A percentile compares a stretch with the other conserved stretches of the same genome.
These are phyloP conservation scores for Corythucha ciliata DNA, from an alignment of 2,888 invertebrate species.

Conservation along the genomic window DNA sequence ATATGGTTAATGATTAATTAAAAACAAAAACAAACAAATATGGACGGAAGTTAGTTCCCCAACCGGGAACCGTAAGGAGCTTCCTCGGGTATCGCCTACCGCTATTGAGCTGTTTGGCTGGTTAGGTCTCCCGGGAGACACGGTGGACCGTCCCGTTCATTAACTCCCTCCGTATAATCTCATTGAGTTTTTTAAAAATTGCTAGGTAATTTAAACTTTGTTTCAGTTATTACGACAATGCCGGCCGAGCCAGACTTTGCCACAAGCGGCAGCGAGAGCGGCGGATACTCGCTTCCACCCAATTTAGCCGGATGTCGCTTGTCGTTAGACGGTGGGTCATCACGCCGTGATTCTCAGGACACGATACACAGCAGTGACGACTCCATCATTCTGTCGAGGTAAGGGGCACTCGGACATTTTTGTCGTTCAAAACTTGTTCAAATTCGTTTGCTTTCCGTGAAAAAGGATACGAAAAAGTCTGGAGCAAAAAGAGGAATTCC, in stretches of 20 bases:
- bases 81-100: too few relatives aligned
- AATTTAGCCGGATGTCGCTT: slow-evolving; percentile 30
- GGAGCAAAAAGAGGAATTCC: slow-evolving; percentile 83
- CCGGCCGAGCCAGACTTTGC: slow-evolving; percentile 19
- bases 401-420: neutral
- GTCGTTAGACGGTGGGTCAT: slow-evolving; percentile 59
- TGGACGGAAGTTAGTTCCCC: too few relatives aligned
- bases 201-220: too few relatives aligned
- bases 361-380: slow-evolving; percentile 45
- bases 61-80: too few relatives aligned
- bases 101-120: too few relatives aligned
- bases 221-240: too few relatives aligned
- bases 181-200: too few relatives aligned
- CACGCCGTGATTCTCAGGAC: slow-evolving; percentile 52
- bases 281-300: slow-evolving; percentile 21
- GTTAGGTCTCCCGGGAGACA: too few relatives aligned
- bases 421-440: slow-evolving; percentile 4
- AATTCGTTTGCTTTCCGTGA: slow-evolving; percentile 4
- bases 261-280: slow-evolving; percentile 22
- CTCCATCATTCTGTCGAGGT: slow-evolving; percentile 60
- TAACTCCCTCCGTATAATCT: neutral
- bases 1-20: too few relatives aligned
- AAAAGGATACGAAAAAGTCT: slow-evolving; percentile 58
- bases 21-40: too few relatives aligned
- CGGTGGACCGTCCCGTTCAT: too few relatives aligned